These are phyloP conservation scores for Drosophila aff. DNA, from an alignment of 1,140 invertebrate species.

Conservation along the genomic window DNA sequence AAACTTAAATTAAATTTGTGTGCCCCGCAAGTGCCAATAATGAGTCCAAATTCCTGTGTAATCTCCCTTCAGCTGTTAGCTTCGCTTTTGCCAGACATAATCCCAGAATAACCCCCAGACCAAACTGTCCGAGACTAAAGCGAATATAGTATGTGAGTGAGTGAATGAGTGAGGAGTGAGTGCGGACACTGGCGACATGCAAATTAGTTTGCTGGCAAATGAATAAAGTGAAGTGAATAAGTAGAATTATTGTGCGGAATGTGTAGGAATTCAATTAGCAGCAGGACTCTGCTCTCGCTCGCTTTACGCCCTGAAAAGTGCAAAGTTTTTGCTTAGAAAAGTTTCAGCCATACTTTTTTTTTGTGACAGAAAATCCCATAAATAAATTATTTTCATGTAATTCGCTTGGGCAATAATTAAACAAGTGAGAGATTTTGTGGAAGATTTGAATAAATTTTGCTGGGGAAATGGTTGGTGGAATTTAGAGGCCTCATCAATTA, in stretches of 20 bases:
- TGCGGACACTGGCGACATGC: slow-evolving; percentile 53
- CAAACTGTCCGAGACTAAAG: slow-evolving; percentile 39
- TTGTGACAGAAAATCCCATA: slow-evolving; percentile 23
- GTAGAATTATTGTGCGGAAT: slow-evolving; percentile 70
- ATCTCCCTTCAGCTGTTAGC: not conserved
- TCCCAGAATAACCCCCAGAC: slow-evolving; percentile 10
- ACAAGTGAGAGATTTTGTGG: slow-evolving; percentile 36
- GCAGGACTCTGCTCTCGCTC: not conserved
- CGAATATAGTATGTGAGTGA: slow-evolving; percentile 30
- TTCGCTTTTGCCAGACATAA: slow-evolving; percentile 2
- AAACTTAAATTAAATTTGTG: slow-evolving; percentile 14
- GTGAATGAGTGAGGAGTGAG: slow-evolving; percentile 1
- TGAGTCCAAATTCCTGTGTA: slow-evolving; percentile 37
- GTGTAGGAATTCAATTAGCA: slow-evolving; percentile 66
- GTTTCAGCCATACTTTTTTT: slow-evolving; percentile 8
- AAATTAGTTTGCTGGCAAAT: slow-evolving; percentile 65
- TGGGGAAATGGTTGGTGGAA: not conserved
- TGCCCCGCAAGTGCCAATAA: slow-evolving; percentile 42
- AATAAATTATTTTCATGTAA: slow-evolving; percentile 52
- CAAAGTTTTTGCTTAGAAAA: slow-evolving; percentile 17
- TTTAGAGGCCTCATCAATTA: slow-evolving; percentile 18
- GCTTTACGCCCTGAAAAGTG: slow-evolving; percentile 12
- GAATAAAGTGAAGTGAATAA: slow-evolving; percentile 67
- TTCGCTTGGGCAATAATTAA: slow-evolving; percentile 44
- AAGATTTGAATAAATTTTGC: slow-evolving; percentile 59